Evolutionary conservation across 2,797 vertebrate species (phyloP), one percentile per base, ranked within the genome.

Genomic region (Rachycentron canadum): DNA sequence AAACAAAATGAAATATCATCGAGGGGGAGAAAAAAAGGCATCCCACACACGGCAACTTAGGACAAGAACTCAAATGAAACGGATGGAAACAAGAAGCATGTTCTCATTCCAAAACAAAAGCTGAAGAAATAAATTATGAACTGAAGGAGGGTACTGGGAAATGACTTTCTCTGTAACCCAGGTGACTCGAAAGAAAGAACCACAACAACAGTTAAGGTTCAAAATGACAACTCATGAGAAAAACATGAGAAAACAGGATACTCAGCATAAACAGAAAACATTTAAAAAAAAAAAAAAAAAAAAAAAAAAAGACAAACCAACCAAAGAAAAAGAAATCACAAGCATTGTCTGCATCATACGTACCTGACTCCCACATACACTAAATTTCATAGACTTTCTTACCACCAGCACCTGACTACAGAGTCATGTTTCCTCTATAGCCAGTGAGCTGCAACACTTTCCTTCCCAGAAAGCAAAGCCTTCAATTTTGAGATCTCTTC

Each of bases 301-400:
- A 43, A 69, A 67, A 81, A 81, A 76, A 60, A 76, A 23, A 84
- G 76, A 67, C 32, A 69, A 73, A 79, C 25, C 13, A 25, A 53
- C 78, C 10, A 66, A 76, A 81, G n/a, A 80, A 71, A 90, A 83
- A 88, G 2, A 81, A 86, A 84, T 84, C 79, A 92, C 85, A 89
- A 82, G 79, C 76, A 79, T 72, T 26, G 81, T 88, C 90, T 91
- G 84, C 89, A 93, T 92, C 71, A 95, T 96, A 96, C 95, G 94
- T 96, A 96, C 95, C 95, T 96, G 94, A 89, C 90, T 93, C 91
- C 93, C 91, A 94, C 86, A 94, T 89, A 93, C 81, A 94, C 81
- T 92, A 90, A 74, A 87, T 91, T 87, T 91, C 81, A 82, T 82
- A 95, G 95, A 96, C 95, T 96, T 96, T 96, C 95, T 96, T 95